Percentiles rank a stretch among this genome's conserved stretches.
Evolutionary conservation across 2,888 invertebrate genomes (phyloP).

Genomic region (Mesorhabditis belari): DNA sequence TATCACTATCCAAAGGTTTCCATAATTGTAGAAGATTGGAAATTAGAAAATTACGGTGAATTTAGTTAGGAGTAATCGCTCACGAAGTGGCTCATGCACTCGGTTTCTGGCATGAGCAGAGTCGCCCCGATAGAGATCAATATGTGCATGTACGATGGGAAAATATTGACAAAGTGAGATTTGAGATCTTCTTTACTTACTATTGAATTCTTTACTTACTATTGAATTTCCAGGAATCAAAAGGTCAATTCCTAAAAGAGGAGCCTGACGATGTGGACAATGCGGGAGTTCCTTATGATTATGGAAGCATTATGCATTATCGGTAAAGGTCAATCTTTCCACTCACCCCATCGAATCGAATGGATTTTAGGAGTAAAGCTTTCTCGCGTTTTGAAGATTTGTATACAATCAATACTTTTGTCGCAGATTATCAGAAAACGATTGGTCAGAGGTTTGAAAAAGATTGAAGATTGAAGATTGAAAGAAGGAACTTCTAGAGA

Average conservation of each 20-base stretch:
- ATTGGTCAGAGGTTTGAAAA: conserved; percentile 30
- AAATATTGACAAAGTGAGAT: conserved; percentile 45
- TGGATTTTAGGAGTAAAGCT: conserved; percentile 42
- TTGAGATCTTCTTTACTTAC: neutral
- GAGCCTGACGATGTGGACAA: conserved; percentile 52
- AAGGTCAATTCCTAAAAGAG: conserved; percentile 53
- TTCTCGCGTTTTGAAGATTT: conserved; percentile 51
- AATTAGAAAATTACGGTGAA: neutral
- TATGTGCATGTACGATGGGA: conserved; percentile 51
- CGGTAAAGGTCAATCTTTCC: conserved; percentile 15
- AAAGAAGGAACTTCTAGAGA: conserved; percentile 25
- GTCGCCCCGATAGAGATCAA: conserved; percentile 49
- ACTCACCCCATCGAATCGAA: neutral
- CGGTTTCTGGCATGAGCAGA: conserved; percentile 54
- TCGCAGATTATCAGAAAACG: conserved; percentile 52
- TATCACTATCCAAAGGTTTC: neutral
- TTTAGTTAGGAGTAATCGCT: conserved; percentile 53
- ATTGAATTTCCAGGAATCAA: conserved; percentile 33
- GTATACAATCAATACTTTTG: conserved; percentile 52
- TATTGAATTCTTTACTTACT: conserved; percentile 1
- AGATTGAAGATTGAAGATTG: neutral
- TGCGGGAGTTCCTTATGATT: conserved; percentile 52
- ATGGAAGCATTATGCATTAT: conserved; percentile 53
- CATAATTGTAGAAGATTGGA: neutral
- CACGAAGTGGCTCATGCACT: conserved; percentile 54